Evolutionary conservation across 2,113 vertebrate genomes (phyloP), one percentile per base, ranked within the genome.

Genomic region (Neogobius melanostomus): DNA sequence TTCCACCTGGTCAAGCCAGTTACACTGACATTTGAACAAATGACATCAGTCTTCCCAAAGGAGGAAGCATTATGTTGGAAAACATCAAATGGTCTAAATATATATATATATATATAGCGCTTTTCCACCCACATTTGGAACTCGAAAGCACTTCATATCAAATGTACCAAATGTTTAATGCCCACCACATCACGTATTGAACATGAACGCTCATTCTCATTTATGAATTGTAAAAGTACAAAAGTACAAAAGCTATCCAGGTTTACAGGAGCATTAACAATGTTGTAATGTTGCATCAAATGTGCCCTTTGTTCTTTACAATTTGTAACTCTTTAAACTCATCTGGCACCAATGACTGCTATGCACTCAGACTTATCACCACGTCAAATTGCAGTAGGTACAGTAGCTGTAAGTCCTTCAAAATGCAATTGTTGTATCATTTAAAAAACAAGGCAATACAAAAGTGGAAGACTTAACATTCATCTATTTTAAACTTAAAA

Each of bases 361-460:
- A 63, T 50, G 66, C 45, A 56, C 54, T 65, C 64, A 62, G 36
- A 76, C 80, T 46, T 71, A 68, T 57, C 15, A 64, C 48, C 62
- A 52, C 82, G 75, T 60, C 51, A 86, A 51, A 86, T 79, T 84
- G 72, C 70, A 82, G 46, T 16, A 46, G 28, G 50, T 68, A n/a
- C 59, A 71, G 51, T 17, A 62, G 47, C 47, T 47, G n/a, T n/a
- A 17, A 4, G 5, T 61, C 14, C 59, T 45, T n/a, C 36, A 45
- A 45, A 72, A 77, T 76, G 49, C 42, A 36, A 45, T 42, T 12
- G 16, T 15, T 9, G 57, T 6, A 45, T 61, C n/a, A 7, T 45
- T 45, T 44, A 0, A 57, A 57, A 11, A 61, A 16, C 8, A 3
- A n/a, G 8, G n/a, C 42, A 61, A 61, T 44, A 69, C 70, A 21